Evolutionary conservation across 1,140 invertebrate genomes (phyloP).

Genomic region (Rhagoletis zephyria): DNA sequence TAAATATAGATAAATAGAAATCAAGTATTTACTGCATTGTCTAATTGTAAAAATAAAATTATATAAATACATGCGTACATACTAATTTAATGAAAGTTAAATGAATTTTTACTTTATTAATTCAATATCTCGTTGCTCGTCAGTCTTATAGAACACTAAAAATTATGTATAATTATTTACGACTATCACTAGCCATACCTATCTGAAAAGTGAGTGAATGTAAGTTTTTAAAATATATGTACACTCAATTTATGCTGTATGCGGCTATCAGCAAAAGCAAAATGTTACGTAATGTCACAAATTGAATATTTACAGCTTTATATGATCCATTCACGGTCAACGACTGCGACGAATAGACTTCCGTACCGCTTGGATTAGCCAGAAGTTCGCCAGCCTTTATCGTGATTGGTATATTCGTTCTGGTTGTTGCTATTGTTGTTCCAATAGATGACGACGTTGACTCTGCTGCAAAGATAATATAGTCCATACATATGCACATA

Average conservation of each 20-base stretch:
- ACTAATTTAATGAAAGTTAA: conserved; percentile 18
- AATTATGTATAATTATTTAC: too few relatives aligned
- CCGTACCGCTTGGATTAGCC: not conserved
- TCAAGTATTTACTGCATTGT: conserved; percentile 7
- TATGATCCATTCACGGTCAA: too few relatives aligned
- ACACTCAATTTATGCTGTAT: too few relatives aligned
- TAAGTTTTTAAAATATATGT: too few relatives aligned
- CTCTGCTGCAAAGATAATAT: not conserved
- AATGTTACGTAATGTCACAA: too few relatives aligned
- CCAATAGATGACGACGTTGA: not conserved
- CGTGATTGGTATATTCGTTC: not conserved
- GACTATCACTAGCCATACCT: too few relatives aligned
- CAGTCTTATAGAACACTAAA: conserved; percentile 18
- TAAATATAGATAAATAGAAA: not conserved
- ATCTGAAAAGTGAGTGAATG: too few relatives aligned
- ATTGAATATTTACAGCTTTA: too few relatives aligned
- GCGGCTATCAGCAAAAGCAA: too few relatives aligned
- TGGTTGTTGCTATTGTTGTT: not conserved
- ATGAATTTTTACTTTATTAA: not conserved
- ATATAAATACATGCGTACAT: conserved; percentile 4
- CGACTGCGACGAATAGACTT: not conserved
- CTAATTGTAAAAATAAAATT: conserved; percentile 13
- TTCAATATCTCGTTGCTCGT: not conserved
- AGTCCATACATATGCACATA: too few relatives aligned
- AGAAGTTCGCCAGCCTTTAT: not conserved